These are phyloP conservation scores for Thermophis baileyi DNA, from an alignment of 2,113 vertebrate species.

Conservation along the genomic window DNA sequence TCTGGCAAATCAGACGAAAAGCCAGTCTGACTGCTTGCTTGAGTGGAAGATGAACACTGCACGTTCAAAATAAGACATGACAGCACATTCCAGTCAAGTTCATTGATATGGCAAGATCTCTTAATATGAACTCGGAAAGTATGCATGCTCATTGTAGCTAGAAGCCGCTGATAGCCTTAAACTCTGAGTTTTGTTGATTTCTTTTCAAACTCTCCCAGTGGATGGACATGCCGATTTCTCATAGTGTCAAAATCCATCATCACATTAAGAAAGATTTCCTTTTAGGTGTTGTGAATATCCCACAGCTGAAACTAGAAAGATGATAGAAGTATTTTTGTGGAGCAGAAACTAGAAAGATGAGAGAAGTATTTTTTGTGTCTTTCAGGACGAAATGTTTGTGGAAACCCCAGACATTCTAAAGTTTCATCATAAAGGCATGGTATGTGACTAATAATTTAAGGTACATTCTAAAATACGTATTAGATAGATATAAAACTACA, in stretches of 20 bases:
- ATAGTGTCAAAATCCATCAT: not conserved
- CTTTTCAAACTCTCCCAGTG: not conserved
- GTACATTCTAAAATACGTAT: not conserved
- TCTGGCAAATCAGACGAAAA: not conserved
- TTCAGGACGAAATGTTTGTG: not conserved
- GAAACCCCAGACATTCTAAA: not conserved
- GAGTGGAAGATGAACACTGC: not conserved
- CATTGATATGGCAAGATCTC: not conserved
- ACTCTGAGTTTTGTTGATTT: not conserved
- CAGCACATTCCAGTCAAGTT: not conserved
- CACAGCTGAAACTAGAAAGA: not conserved
- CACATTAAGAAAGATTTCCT: not conserved
- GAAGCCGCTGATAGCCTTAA: not conserved
- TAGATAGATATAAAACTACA: not conserved
- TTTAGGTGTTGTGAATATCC: not conserved
- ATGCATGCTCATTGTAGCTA: not conserved
- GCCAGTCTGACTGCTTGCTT: not conserved
- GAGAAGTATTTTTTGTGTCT: not conserved
- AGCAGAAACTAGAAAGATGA: not conserved
- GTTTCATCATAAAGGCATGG: not conserved
- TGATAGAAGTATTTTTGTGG: not conserved
- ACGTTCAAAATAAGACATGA: not conserved
- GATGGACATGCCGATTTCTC: not conserved
- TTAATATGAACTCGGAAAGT: not conserved
- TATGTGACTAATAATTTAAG: not conserved